Base-by-base conservation (phyloP, 2,797 vertebrate species). In the Cephalopachus bancanus region DNA sequence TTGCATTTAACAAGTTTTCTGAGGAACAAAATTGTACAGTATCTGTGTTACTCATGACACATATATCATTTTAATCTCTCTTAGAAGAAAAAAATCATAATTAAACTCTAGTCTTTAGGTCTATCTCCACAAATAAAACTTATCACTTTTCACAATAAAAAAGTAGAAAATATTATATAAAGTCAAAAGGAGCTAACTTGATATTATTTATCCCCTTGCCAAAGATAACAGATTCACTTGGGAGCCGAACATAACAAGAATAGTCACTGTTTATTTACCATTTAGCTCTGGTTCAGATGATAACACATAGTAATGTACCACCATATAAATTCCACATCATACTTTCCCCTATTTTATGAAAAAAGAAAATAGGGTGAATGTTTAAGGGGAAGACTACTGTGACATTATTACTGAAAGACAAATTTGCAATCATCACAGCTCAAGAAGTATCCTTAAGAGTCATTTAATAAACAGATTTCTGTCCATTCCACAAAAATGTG, bases 131-230 rank as follows among this genome's bases (percentile, higher is more conserved):
- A 86, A 72, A 93, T 69, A 85, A 88, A 89, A 69, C 7, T 14
- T 93, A 81, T 12, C 30, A 76, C 3, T 65, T 91, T 93, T 92
- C 71, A 90, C 30, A 91, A 69, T 74, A 37, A 96, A 64, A 83
- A 87, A 94, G 53, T 8, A 89, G 20, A 93, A 96, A 76, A 86
- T 30, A 65, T 44, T 44, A 95, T 26, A 85, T 3, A 57, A 5
- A 87, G 53, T 26, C 30, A 60, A 51, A 86, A 81, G 15, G 44
- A 76, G 6, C 5, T n/a, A 93, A 67, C 16, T 57, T 72, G 19
- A 84, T 65, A 83, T 75, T 11, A 74, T 37, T 67, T 89, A 79
- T 75, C 22, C 37, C 49, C 26, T 30, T 59, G 69, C 28, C 83
- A 81, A 88, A 89, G 33, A 69, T 16, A 72, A 57, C 28, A 75